Percentiles rank a stretch among this genome's conserved stretches.
phyloP scores from a whole-genome alignment of 2,113 vertebrate species.

The Cyanoramphus novaezelandiae region DNA sequence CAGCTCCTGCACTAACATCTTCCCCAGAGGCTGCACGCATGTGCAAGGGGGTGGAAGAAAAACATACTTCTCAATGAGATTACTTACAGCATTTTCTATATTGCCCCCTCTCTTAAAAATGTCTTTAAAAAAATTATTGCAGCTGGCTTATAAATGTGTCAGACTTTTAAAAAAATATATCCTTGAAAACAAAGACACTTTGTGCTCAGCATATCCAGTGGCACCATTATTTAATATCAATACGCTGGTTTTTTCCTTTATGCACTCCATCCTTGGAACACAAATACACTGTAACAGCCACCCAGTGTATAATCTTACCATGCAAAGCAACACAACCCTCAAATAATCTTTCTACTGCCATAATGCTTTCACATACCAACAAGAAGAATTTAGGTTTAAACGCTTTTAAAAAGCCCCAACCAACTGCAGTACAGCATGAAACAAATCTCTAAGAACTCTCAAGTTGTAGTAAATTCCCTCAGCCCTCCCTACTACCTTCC shows the following conservation, averaged over 20 bases:
- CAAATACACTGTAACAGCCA: conserved; percentile 36
- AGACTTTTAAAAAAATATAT: neutral
- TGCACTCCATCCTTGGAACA: conserved; percentile 33
- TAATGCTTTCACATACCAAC: neutral
- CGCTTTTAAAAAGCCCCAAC: neutral
- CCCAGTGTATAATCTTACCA: conserved; percentile 17
- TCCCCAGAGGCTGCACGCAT: conserved; percentile 12
- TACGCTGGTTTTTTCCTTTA: conserved; percentile 24
- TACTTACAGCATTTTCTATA: conserved; percentile 17
- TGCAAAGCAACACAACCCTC: neutral
- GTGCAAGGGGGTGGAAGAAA: conserved; percentile 3
- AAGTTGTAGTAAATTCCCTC: neutral
- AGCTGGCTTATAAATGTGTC: neutral
- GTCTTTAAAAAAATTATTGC: neutral
- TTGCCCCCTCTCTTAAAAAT: neutral
- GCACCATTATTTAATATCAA: conserved; percentile 55
- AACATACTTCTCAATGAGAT: neutral
- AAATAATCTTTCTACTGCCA: conserved; percentile 27
- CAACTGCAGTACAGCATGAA: neutral
- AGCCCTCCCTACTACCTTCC: neutral
- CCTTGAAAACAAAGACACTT: conserved; percentile 40
- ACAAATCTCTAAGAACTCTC: neutral
- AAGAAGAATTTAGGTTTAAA: neutral
- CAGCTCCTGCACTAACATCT: conserved; percentile 35
- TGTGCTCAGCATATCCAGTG: conserved; percentile 23